phyloP scores from a whole-genome alignment of 2,888 invertebrate genomes.

The Ectemnius continuus region DNA sequence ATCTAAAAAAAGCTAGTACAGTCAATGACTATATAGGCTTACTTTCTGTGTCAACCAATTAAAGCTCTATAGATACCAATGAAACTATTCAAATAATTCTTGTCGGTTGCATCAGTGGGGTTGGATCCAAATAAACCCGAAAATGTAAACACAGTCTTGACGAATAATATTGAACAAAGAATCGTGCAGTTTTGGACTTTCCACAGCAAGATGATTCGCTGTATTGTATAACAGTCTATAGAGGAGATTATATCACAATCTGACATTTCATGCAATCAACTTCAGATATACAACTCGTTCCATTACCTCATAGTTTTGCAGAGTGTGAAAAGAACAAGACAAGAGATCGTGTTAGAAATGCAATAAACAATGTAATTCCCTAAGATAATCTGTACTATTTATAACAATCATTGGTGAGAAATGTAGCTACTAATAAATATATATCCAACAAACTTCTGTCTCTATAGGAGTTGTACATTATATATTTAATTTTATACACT shows the following conservation, averaged over 20 bases:
- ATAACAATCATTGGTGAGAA: conserved; percentile 5
- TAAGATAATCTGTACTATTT: conserved; percentile 6
- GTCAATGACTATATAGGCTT: conserved; percentile 14
- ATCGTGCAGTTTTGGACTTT: neutral
- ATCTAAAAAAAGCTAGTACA: conserved; percentile 19
- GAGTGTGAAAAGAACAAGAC: neutral
- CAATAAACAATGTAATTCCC: neutral
- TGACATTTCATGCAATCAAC: conserved; percentile 1
- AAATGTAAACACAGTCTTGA: neutral
- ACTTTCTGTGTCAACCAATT: conserved; percentile 17
- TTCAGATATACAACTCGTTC: neutral
- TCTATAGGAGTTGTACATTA: neutral
- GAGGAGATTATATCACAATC: conserved; percentile 5
- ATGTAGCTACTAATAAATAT: conserved; percentile 7
- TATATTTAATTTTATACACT: neutral
- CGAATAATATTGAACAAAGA: neutral
- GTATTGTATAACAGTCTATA: conserved; percentile 3
- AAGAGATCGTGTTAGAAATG: neutral
- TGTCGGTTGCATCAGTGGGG: too few relatives aligned
- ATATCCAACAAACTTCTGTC: conserved; percentile 7
- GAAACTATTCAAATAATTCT: too few relatives aligned
- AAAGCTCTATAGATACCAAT: conserved; percentile 4
- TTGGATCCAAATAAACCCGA: too few relatives aligned
- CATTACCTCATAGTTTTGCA: neutral
- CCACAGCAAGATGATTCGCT: neutral